Evolutionary conservation across 2,888 invertebrate species (phyloP), one percentile per base, ranked within the genome.

Genomic region (Pachydiplax longipennis): DNA sequence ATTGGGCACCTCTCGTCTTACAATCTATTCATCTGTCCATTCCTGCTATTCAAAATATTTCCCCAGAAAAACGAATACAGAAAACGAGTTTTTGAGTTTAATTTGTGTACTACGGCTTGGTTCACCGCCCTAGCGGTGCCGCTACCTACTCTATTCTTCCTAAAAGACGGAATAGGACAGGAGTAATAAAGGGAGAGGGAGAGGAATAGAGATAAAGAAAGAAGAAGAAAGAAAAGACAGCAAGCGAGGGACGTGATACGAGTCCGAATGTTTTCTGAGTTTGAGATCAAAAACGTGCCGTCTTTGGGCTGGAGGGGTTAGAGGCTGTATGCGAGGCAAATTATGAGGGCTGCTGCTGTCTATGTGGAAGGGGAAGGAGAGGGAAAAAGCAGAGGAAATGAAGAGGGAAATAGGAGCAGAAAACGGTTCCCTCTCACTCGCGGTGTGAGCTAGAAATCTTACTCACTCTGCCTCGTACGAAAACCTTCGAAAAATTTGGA

Each of bases 251-350:
- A 87, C 87, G 87, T 87, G 87, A 87, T 87, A 87, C 87, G 87
- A 58, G 87, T 87, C 87, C 61, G 87, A 87, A 87, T 87, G 87
- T 61, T 87, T 87, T 87, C 37, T 58, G 61, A 61, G 58, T 87
- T 87, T 61, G 87, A 87, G 87, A 87, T 87, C 87, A 87, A 87
- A 87, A 87, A 87, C 87, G 87, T 87, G 87, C 87, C 87, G 87
- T 87, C 87, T 87, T 73, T n/a, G 61, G 65, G 18, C 8, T 3
- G 58, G 87, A 31, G 18, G 65, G 61, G 65, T 53, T 37, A 18
- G 80, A 35, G 83, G 58, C 8, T 40, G 87, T 31, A 73, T 73
- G 73, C 73, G 61, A 65, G 87, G 87, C 87, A 87, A 87, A 87
- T 87, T 87, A 87, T 87, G 87, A 87, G 87, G 87, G 87, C 87